Conservation (phyloP, 30 jellyfish, hydroid and myxozoan species). For the Hydractinia symbiolongicarpus region DNA sequence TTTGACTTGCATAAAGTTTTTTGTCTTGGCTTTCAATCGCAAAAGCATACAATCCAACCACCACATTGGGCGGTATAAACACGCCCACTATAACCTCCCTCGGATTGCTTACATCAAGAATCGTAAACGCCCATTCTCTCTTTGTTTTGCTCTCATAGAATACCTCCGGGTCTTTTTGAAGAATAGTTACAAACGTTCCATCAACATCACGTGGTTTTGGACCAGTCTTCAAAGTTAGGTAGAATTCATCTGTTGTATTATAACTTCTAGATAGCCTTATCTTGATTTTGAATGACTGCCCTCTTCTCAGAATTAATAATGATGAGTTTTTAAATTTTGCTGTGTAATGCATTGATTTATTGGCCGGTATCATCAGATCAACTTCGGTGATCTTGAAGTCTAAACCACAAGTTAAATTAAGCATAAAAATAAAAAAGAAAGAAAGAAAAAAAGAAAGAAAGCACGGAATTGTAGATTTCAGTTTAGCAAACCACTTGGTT, state of each 20-base stretch:
- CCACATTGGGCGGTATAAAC: constrained; percentile 71
- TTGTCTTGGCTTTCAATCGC: constrained; percentile 57
- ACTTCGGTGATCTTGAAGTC: background rate
- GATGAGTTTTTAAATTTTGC: constrained; percentile 20
- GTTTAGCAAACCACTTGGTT: too few relatives aligned
- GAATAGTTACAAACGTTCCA: constrained; percentile 15
- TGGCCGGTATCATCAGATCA: constrained; percentile 15
- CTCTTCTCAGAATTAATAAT: constrained; percentile 22
- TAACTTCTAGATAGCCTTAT: constrained; percentile 14
- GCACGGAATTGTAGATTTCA: too few relatives aligned
- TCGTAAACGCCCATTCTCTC: constrained; percentile 17
- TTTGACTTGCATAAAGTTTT: constrained; percentile 32
- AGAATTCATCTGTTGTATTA: constrained; percentile 17
- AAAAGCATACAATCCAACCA: constrained; percentile 51
- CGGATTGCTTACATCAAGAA: constrained; percentile 13
- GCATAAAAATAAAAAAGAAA: too few relatives aligned
- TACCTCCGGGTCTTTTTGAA: background rate
- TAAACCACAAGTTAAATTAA: too few relatives aligned
- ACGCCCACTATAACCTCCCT: constrained; percentile 35
- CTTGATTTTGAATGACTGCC: constrained; percentile 17
- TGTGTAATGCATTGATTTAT: constrained; percentile 23
- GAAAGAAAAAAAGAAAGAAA: too few relatives aligned
- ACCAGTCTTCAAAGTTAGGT: constrained; percentile 33
- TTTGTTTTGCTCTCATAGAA: background rate
- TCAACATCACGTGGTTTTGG: constrained; percentile 37